These are phyloP conservation scores for Syngnathus typhle DNA, from an alignment of 2,113 vertebrate genomes.

Conservation along the genomic window DNA sequence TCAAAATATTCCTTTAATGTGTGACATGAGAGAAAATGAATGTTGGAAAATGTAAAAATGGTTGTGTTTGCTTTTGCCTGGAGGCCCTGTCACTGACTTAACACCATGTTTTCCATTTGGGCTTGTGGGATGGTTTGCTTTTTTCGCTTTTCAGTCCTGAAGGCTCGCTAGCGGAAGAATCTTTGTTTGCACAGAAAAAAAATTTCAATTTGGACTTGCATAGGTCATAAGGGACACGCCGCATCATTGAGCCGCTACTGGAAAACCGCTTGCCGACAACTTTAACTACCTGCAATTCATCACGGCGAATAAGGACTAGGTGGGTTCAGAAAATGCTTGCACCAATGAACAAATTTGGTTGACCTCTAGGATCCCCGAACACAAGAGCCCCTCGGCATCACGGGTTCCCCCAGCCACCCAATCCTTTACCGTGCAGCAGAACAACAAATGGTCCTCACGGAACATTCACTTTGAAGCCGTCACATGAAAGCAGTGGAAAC, in stretches of 20 bases:
- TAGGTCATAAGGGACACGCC: neutral
- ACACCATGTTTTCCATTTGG: neutral
- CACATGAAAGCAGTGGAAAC: constrained; percentile 31
- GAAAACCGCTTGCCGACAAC: neutral
- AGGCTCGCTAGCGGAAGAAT: neutral
- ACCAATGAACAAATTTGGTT: too few species aligned
- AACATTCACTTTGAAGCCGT: constrained; percentile 55
- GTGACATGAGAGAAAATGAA: neutral
- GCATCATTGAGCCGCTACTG: neutral
- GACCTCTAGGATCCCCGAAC: neutral
- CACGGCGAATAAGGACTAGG: too few species aligned
- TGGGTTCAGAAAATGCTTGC: too few species aligned
- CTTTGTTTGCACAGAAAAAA: neutral
- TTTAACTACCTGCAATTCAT: neutral
- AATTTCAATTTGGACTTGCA: neutral
- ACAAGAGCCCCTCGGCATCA: neutral
- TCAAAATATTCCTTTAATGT: neutral
- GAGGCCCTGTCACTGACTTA: neutral
- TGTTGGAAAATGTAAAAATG: neutral
- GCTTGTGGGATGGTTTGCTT: neutral
- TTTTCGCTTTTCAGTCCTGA: neutral
- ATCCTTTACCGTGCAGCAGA: neutral
- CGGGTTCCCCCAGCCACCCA: neutral
- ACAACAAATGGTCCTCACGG: constrained; percentile 2
- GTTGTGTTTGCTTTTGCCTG: constrained; percentile 3